Conservation (phyloP, 2,888 invertebrate species). For the Calephelis perditalis region DNA sequence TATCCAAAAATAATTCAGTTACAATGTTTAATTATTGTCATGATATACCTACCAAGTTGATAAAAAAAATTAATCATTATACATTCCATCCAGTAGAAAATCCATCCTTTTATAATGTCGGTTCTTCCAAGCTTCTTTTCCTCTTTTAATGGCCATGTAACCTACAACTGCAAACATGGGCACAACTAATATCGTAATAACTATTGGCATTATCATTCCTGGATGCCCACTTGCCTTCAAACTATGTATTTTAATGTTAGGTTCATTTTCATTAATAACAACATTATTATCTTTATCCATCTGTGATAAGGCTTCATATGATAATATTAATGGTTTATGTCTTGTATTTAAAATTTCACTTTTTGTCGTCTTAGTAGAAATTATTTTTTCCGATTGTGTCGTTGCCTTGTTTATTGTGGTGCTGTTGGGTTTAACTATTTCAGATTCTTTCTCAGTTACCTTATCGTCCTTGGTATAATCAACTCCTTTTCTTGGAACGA, state of each 20-base stretch:
- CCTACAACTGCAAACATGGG: conserved; percentile 84
- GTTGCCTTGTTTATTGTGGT: conserved; percentile 13
- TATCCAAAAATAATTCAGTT: too few relatives aligned
- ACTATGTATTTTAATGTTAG: conserved; percentile 29
- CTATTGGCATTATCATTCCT: conserved; percentile 85
- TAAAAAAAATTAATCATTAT: conserved; percentile 82
- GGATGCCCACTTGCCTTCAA: conserved; percentile 58
- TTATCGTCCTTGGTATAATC: conserved; percentile 27
- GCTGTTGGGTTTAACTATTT: conserved; percentile 22
- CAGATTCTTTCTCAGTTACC: conserved; percentile 22
- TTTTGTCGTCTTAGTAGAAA: conserved; percentile 21
- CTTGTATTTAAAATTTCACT: conserved; percentile 24
- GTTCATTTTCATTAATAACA: conserved; percentile 26
- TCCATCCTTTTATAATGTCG: conserved; percentile 93
- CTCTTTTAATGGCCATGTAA: conserved; percentile 81
- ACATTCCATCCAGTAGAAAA: conserved; percentile 93
- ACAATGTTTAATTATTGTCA: conserved; percentile 4
- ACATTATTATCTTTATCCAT: conserved; percentile 34
- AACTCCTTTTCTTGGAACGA: conserved; percentile 35
- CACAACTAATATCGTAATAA: conserved; percentile 84
- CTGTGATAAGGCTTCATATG: conserved; percentile 45
- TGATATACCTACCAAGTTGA: conserved; percentile 10
- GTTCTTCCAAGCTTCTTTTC: conserved; percentile 91
- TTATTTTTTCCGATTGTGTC: conserved; percentile 21
- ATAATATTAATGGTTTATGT: conserved; percentile 51